phyloP scores from a whole-genome alignment of 2,113 vertebrate species.

The Etia nguti region DNA sequence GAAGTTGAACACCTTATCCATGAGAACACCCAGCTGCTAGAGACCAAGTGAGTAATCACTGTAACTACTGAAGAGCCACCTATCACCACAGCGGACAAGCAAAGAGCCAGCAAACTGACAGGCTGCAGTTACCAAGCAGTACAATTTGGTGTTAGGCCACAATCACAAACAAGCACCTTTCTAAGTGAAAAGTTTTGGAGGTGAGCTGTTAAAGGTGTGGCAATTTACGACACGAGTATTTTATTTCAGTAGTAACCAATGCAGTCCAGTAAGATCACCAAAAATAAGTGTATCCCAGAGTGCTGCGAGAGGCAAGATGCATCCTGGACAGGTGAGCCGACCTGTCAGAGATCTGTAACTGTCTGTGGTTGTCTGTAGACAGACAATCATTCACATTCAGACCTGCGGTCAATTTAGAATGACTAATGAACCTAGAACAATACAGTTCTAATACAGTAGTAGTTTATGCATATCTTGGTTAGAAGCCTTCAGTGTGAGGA shows the following conservation, averaged over 20 bases:
- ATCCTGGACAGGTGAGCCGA: not conserved
- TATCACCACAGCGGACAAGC: not conserved
- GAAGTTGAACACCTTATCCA: slow-evolving; percentile 98
- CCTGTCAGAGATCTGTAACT: no score
- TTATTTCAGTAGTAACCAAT: not conserved
- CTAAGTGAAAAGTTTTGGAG: not conserved
- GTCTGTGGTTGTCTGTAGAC: not conserved
- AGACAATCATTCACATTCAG: not conserved
- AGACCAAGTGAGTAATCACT: slow-evolving; percentile 83
- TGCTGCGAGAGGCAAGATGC: not conserved
- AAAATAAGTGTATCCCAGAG: not conserved
- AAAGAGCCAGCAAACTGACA: not conserved
- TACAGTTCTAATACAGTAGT: not conserved
- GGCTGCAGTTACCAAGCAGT: not conserved
- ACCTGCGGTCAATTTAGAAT: not conserved
- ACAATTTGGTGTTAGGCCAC: not conserved
- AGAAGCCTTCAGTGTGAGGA: not conserved
- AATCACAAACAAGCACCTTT: not conserved
- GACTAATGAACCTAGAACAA: not conserved
- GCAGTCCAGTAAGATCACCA: not conserved
- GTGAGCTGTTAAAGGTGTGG: not conserved
- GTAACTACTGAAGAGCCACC: not conserved
- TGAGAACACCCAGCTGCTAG: slow-evolving; percentile 93
- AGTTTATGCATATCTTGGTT: no score
- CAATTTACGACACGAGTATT: not conserved